A percentile compares a stretch with the other conserved stretches of the same genome.
These are phyloP conservation scores for Tethya wilhelma DNA, from an alignment of 37 sponge, comb jelly and placozoan genomes.

Conservation along the genomic window DNA sequence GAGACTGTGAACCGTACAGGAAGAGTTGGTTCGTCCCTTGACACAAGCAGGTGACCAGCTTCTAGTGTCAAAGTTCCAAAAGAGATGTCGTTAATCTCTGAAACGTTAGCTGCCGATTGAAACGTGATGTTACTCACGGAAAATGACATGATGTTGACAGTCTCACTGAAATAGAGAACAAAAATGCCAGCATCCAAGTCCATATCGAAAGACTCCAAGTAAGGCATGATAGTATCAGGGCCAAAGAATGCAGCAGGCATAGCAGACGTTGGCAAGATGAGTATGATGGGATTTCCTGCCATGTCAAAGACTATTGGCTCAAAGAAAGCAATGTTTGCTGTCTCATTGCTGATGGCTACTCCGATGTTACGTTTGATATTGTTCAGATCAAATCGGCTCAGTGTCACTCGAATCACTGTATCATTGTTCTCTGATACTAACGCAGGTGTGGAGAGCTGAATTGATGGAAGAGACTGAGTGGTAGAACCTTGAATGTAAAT, in stretches of 20 bases:
- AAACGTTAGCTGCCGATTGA: conserved; percentile 45
- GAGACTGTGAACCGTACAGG: conserved; percentile 44
- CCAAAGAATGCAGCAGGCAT: conserved; percentile 20
- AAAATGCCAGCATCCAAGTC: conserved; percentile 77
- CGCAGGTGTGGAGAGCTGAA: conserved; percentile 37
- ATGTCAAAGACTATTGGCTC: conserved; percentile 62
- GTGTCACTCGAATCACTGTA: conserved; percentile 55
- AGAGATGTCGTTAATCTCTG: neutral
- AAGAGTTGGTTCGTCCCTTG: conserved; percentile 42
- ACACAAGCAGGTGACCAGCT: conserved; percentile 23
- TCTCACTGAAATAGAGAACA: conserved; percentile 78
- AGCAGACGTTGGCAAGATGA: conserved; percentile 34
- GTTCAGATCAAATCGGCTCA: conserved; percentile 66
- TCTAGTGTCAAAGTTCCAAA: conserved; percentile 31
- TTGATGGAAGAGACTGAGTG: neutral
- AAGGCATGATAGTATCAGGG: conserved; percentile 60
- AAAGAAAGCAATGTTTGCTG: conserved; percentile 53
- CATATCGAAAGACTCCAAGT: conserved; percentile 67
- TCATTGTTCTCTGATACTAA: conserved; percentile 31
- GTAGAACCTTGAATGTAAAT: conserved; percentile 61
- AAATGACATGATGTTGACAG: conserved; percentile 57
- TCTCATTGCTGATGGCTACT: conserved; percentile 34
- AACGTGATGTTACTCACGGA: conserved; percentile 55
- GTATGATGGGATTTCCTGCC: conserved; percentile 59
- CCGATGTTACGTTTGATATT: conserved; percentile 61